A percentile compares a stretch with the other conserved stretches of the same genome.
phyloP scores from a whole-genome alignment of 2,113 vertebrate genomes.

The Pseudorhombus dupliciocellatus region DNA sequence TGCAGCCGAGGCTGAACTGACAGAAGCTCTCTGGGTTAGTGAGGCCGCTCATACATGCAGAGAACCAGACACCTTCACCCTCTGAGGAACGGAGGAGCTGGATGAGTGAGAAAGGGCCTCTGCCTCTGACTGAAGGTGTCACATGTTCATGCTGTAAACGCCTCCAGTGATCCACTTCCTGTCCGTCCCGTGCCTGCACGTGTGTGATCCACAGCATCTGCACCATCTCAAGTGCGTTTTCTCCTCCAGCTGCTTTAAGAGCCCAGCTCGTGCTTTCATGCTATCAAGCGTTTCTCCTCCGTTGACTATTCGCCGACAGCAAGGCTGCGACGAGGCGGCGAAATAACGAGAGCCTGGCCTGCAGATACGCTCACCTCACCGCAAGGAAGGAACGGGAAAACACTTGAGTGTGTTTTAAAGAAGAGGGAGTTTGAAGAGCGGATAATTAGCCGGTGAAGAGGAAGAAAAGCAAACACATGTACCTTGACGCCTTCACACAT shows the following conservation, averaged over 20 bases:
- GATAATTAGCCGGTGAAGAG: conserved; percentile 52
- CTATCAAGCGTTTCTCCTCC: not conserved
- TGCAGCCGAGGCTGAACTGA: conserved; percentile 20
- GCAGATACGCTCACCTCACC: conserved; percentile 54
- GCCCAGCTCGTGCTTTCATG: conserved; percentile 1
- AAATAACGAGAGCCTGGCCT: conserved; percentile 33
- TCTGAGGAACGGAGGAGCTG: not conserved
- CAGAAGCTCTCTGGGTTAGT: conserved; percentile 32
- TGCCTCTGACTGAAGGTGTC: not conserved
- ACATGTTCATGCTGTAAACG: not conserved
- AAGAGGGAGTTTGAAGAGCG: conserved; percentile 32
- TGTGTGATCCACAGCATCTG: not conserved
- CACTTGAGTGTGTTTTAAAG: conserved; percentile 46
- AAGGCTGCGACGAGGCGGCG: conserved; percentile 15
- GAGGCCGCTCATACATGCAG: conserved; percentile 30
- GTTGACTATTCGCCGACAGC: conserved; percentile 29
- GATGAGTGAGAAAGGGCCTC: not conserved
- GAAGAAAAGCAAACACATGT: not conserved
- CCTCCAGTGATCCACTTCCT: not conserved
- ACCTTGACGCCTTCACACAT: conserved; percentile 23
- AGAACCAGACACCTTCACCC: conserved; percentile 19
- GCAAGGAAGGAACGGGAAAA: conserved; percentile 56
- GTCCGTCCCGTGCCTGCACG: not conserved
- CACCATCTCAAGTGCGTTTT: not conserved
- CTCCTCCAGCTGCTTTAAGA: not conserved